Evolutionary conservation across 2,113 vertebrate species (phyloP).

Genomic region (Grallaria varia): DNA sequence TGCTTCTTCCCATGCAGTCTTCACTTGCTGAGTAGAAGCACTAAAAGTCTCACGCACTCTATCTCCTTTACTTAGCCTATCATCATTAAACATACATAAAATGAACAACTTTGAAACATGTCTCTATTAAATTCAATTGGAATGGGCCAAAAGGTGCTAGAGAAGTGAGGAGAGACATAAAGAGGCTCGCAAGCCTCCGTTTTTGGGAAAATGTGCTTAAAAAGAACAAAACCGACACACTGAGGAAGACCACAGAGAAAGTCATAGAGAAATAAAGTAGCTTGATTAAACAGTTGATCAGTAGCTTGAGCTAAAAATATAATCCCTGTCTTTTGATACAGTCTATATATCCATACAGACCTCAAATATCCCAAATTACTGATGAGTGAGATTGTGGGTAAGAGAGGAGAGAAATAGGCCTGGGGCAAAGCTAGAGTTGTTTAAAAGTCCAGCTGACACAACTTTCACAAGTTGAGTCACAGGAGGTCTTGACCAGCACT

Average conservation of each 20-base stretch:
- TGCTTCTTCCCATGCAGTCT: not conserved
- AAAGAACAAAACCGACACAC: not conserved
- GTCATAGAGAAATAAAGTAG: not conserved
- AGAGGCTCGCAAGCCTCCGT: not conserved
- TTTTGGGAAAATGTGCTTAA: not conserved
- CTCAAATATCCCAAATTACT: not conserved
- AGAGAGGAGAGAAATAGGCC: not conserved
- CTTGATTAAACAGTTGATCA: not conserved
- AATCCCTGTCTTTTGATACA: not conserved
- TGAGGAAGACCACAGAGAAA: not conserved
- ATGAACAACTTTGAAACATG: not conserved
- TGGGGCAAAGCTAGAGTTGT: not conserved
- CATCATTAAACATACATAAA: not conserved
- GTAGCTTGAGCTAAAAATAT: not conserved
- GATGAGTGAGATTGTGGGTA: not conserved
- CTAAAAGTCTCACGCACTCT: not conserved
- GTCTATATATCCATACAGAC: not conserved
- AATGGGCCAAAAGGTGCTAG: not conserved
- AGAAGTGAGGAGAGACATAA: not conserved
- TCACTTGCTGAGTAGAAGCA: not conserved
- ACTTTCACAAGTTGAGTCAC: not conserved
- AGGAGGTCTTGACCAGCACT: not conserved
- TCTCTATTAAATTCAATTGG: not conserved
- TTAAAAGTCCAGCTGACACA: not conserved
- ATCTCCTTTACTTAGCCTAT: not conserved